Conservation (phyloP, 2,888 invertebrate genomes). For the Anthophora plumipes region DNA sequence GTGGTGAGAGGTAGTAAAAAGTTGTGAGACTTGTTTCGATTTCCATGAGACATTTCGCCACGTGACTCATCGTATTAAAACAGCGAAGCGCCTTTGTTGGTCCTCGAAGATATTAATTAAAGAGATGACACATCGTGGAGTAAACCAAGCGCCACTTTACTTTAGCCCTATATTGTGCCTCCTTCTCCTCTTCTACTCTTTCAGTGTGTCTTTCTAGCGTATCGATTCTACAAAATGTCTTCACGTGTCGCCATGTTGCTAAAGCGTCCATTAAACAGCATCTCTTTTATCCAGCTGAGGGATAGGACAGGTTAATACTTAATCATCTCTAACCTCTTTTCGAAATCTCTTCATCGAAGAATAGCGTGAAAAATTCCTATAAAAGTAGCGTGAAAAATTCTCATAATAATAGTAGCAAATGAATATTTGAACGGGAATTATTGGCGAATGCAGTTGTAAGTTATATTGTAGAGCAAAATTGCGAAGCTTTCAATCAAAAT, state of each 20-base stretch:
- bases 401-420: no score
- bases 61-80: slow-evolving; percentile 56
- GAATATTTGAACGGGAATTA: no score
- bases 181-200: background rate
- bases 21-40: background rate
- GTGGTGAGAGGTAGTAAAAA: background rate
- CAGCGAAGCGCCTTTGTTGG: slow-evolving; percentile 66
- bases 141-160: slow-evolving; percentile 56
- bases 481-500: no score
- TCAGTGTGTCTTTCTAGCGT: background rate
- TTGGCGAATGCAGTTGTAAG: no score
- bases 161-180: slow-evolving; percentile 26
- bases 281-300: background rate
- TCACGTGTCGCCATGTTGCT: background rate
- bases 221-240: slow-evolving; percentile 11
- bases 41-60: slow-evolving; percentile 4
- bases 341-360: no score
- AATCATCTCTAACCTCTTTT: no score
- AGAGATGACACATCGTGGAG: slow-evolving; percentile 59
- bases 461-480: no score
- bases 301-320: background rate
- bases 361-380: no score
- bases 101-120: slow-evolving; percentile 59
- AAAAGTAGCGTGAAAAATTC: no score
- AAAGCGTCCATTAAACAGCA: slow-evolving; percentile 1